Base-by-base conservation (phyloP, 2,888 invertebrate species). In the Parnassius mnemosyne region DNA sequence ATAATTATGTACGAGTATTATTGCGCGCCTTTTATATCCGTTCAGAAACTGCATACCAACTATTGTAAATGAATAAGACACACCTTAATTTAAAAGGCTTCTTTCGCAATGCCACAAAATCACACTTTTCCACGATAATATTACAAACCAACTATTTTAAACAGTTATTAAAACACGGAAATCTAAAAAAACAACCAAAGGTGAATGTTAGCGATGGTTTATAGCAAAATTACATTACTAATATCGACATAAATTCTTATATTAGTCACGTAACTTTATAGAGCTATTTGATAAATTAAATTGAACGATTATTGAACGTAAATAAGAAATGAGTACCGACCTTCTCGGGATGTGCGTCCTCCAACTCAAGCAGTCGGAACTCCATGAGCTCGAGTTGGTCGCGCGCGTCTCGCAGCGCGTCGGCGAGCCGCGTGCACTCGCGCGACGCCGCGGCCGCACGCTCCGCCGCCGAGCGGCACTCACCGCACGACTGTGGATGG, bases 351-450 rank as follows among this genome's bases (percentile, higher is more conserved):
- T 85, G 82, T 65, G 91, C 92, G 81, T 95, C 95, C 81, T 96
- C 96, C 71, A 96, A 87, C 85, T 96, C 96, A 69, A 96, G 88
- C 70, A 96, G 92, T 56, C 96, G 91, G 90, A 96, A 96, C 89
- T 96, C 96, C 79, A 96, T 92, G 69, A 96, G 92, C 84, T 96
- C 96, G 81, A 95, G 95, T 80, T 96, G 96, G 80, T 96, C 96
- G 71, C 94, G 93, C 74, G 95, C 92, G 84, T 96, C 96, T 70
- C 94, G 93, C 68, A 95, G 87, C 79, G 96, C 95, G 74, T 94
- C 93, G 73, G 93, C 84, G 50, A 95, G 91, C 66, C 92, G 89
- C 77, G 93, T 85, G 80, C 94, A 84, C 82, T 91, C 91, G 70
- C 89, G 87, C 80, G 87, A 85, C 65, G 88, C 78, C 68, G 79